Base-by-base conservation (phyloP, 1,140 invertebrate species). In the Aethina tumida region DNA sequence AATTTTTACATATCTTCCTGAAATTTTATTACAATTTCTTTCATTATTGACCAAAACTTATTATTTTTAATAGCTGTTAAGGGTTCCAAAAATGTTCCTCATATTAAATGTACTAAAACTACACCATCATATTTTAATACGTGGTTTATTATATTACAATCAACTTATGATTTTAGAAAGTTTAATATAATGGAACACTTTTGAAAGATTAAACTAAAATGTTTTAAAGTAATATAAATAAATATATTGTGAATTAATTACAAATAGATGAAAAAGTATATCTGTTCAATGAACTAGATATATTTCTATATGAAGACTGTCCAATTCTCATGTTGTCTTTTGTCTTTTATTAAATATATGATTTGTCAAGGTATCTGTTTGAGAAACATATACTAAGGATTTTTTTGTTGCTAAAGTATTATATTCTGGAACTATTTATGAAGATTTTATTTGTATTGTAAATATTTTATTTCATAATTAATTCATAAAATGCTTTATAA, bases 371-470 rank as follows among this genome's bases (percentile, higher is more conserved):
- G 4, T 9, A 8, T 32, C 5, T 17, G 16, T 6, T 5, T 18
- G 8, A 33, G 7, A 33, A 16, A 6, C 5, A 33, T 13, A 14
- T 16, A 18, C 7, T 7, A 9, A 7, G 5, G 7, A n/a, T n/a
- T 34, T 8, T 44, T 35, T 17, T 20, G 19, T 35, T 39, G 42
- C 35, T 26, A 15, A 35, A 36, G 21, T 41, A 33, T 41, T 28
- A 16, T 38, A 43, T 44, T 35, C 25, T 44, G 31, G n/a, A n/a
- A 40, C 39, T 43, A 43, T 42, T 42, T 42, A 42, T 43, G 5
- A 41, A 41, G n/a, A 35, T 10, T 14, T 16, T 39, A 15, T 41
- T 13, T 39, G 35, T 43, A 43, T 37, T 43, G 41, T 43, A 43
- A 38, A 43, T 43, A 43, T 38, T 43, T 29, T 41, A 41, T 35